These are phyloP conservation scores for Scolopax bukidnonensis DNA, from an alignment of 2,797 vertebrate genomes.

Conservation along the genomic window DNA sequence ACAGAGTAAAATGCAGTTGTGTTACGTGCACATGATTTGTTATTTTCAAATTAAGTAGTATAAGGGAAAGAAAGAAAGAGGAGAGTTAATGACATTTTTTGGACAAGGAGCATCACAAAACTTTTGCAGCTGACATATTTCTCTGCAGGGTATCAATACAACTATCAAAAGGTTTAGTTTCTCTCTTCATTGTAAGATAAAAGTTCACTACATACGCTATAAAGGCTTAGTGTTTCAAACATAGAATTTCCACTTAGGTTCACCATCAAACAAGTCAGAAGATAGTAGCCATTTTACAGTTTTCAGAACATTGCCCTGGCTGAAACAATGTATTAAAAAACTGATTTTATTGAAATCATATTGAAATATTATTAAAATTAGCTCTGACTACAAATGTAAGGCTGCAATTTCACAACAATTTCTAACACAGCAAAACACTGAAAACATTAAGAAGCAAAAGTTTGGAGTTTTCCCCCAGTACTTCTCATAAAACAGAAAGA, in stretches of 20 bases:
- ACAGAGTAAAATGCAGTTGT: not conserved
- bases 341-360: not conserved
- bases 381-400: not conserved
- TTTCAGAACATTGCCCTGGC: not conserved
- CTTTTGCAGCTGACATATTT: not conserved
- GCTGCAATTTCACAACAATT: not conserved
- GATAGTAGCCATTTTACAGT: not conserved
- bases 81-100: not conserved
- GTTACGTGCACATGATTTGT: not conserved
- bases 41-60: not conserved
- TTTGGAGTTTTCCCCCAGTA: not conserved
- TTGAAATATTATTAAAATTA: not conserved
- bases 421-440: not conserved
- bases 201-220: slow-evolving; percentile 22
- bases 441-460: not conserved
- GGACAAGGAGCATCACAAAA: not conserved
- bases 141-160: slow-evolving; percentile 72
- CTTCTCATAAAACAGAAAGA: not conserved
- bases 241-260: slow-evolving; percentile 60
- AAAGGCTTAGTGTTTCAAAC: not conserved
- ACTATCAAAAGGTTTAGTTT: slow-evolving; percentile 76
- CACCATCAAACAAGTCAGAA: not conserved
- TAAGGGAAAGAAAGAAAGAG: not conserved
- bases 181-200: slow-evolving; percentile 77
- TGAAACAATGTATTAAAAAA: not conserved